Base-by-base conservation (phyloP, 64 coral and sea anemone species). In the Anthopleura sola region DNA sequence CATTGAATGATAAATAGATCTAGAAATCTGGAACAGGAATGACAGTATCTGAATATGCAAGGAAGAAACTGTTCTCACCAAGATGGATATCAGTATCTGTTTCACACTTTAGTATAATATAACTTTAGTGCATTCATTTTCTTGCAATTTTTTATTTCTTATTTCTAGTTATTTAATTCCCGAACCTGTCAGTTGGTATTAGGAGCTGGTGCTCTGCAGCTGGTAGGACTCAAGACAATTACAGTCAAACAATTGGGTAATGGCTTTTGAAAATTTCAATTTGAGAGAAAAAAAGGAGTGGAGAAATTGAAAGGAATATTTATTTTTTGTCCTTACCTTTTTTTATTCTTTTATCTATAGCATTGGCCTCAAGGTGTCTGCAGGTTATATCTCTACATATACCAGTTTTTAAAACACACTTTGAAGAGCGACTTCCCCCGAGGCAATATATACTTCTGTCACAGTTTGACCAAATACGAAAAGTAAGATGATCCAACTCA, bases 401-500 rank as follows among this genome's bases (percentile, higher is more conserved):
- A 13, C 89, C 96, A 37, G 91, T 92, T 36, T 98, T 98, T 66
- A 98, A 98, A 88, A 53, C 83, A 21, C 96, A 98, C 84, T 98
- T 98, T 79, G 96, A 98, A 91, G 86, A 92, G 68, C 75, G 96
- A 38, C 90, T 98, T 37, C 96, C 96, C 0, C 96, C 96, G 7
- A 98, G 94, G 49, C 96, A 98, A 38, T 98, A 94, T 60, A 85
- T 98, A 37, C 81, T 98, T 31, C 81, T 98, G 29, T 86, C 92
- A 66, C 96, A 98, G 90, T 98, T 98, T 94, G 96, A 98, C 69
- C 96, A 98, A 81, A 98, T 98, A 79, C 90, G 91, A 15, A 94
- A 94, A 90, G 96, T 98, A 86, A 86, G 83, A 17, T 47, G 0
- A n/a, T 34, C 2, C 4, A 8, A 44, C 40, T 44, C 40, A 6